Conservation (phyloP, 2,797 vertebrate genomes). For the Intellagama lesueurii region DNA sequence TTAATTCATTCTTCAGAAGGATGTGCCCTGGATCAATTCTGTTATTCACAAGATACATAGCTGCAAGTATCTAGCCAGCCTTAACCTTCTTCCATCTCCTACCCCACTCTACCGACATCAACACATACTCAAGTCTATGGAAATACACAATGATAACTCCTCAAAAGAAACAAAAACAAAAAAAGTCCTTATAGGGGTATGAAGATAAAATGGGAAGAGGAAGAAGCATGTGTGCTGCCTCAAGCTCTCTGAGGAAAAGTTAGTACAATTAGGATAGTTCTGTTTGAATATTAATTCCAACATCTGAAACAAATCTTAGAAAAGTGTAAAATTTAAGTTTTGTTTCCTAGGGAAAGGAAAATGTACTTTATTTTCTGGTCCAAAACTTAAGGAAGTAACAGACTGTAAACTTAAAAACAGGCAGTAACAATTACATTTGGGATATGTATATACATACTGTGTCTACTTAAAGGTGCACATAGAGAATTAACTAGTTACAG, state of each 20-base stretch:
- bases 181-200: not conserved
- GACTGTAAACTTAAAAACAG: not conserved
- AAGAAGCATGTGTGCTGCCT: not conserved
- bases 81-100: not conserved
- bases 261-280: not conserved
- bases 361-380: not conserved
- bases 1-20: too few relatives aligned
- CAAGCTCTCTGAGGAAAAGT: not conserved
- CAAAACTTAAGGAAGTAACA: not conserved
- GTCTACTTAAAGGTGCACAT: not conserved
- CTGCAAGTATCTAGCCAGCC: not conserved
- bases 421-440: not conserved
- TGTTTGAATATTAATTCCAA: not conserved
- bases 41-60: too few relatives aligned
- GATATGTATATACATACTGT: not conserved
- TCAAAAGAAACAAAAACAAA: not conserved
- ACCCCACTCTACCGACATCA: not conserved
- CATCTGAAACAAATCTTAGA: not conserved
- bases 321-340: not conserved
- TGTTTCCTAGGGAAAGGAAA: not conserved
- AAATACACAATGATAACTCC: not conserved
- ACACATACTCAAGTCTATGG: too few relatives aligned
- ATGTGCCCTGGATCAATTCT: too few relatives aligned
- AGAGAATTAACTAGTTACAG: not conserved
- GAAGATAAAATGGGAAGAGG: not conserved